Percentiles rank a stretch among this genome's conserved stretches.
Evolutionary conservation across 2,797 vertebrate species (phyloP).

Genomic region (Uromys caudimaculatus): DNA sequence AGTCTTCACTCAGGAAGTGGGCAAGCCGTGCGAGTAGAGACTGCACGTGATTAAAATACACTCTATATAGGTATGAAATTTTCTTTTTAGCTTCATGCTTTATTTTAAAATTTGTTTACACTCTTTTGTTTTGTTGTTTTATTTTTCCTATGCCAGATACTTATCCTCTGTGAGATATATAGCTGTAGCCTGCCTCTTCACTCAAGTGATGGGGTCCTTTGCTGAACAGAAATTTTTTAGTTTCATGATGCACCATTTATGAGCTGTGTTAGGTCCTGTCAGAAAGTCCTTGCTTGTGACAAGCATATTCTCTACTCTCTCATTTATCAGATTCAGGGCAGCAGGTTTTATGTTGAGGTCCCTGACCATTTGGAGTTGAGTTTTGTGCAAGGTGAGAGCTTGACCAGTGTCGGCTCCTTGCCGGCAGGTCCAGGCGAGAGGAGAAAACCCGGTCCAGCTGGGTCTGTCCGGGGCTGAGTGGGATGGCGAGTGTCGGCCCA

Average conservation of each 20-base stretch:
- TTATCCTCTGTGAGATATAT: no score
- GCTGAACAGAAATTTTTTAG: background rate
- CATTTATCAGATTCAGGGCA: no score
- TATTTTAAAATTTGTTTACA: background rate
- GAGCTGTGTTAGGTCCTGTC: background rate
- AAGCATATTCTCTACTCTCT: no score
- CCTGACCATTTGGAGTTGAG: no score
- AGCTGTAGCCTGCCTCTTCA: background rate
- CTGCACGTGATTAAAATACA: background rate
- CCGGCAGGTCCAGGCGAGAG: no score
- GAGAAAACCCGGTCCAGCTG: no score
- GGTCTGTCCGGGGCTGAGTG: no score
- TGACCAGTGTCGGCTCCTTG: no score
- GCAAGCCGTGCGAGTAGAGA: background rate
- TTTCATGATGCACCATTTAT: background rate
- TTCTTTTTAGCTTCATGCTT: background rate
- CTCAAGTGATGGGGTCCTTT: background rate
- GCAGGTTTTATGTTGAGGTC: no score
- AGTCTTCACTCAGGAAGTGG: background rate
- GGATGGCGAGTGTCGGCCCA: no score
- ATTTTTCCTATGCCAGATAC: background rate
- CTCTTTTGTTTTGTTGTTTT: background rate
- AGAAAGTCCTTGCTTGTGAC: no score
- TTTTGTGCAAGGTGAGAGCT: no score
- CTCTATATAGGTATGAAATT: background rate